A percentile compares a stretch with the other conserved stretches of the same genome.
Conservation (phyloP, 1,140 invertebrate genomes). For the Teleopsis dalmanni region DNA sequence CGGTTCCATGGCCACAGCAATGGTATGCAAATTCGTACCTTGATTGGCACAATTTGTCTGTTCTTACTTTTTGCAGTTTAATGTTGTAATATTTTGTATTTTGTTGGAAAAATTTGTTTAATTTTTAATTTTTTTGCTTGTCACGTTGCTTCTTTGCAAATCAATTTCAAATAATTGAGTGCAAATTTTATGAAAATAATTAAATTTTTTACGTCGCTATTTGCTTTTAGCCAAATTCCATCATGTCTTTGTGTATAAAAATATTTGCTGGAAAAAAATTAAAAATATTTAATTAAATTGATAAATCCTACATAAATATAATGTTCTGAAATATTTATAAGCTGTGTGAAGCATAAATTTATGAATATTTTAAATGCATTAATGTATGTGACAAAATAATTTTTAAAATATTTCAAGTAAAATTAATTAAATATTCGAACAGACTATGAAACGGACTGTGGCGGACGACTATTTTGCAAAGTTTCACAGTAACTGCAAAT, state of each 20-base stretch:
- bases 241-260: constrained; percentile 38
- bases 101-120: constrained; percentile 1
- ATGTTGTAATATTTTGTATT: neutral
- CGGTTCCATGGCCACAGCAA: constrained; percentile 34
- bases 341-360: too few species aligned
- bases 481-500: too few species aligned
- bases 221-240: constrained; percentile 34
- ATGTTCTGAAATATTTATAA: too few species aligned
- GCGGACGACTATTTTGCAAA: too few species aligned
- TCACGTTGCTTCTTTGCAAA: constrained; percentile 4
- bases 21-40: constrained; percentile 10
- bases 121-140: constrained; percentile 2
- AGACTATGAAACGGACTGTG: too few species aligned
- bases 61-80: constrained; percentile 9
- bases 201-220: constrained; percentile 6
- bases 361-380: too few species aligned
- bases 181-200: constrained; percentile 1
- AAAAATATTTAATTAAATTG: too few species aligned
- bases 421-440: too few species aligned
- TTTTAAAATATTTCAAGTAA: too few species aligned
- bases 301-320: too few species aligned
- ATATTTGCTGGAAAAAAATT: constrained; percentile 28
- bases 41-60: constrained; percentile 13
- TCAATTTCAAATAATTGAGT: constrained; percentile 7
- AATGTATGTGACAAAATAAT: too few species aligned